phyloP scores from a whole-genome alignment of 2,888 invertebrate genomes.

The Bembecia ichneumoniformis region DNA sequence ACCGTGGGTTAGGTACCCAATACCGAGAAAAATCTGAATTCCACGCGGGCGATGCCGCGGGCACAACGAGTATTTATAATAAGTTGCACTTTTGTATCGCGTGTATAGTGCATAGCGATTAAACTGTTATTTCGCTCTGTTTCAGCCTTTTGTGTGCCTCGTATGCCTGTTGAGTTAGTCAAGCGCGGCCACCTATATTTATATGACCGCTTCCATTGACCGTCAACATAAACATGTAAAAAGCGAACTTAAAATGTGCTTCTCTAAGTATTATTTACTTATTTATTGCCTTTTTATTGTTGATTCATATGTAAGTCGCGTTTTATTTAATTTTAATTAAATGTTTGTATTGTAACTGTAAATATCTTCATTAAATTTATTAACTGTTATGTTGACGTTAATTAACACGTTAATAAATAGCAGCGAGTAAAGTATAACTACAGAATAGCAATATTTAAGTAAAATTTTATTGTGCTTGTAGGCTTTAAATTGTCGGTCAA shows the following conservation, averaged over 20 bases:
- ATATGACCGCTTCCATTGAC: constrained; percentile 15
- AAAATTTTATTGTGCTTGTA: constrained; percentile 14
- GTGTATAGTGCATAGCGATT: neutral
- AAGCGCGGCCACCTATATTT: constrained; percentile 36
- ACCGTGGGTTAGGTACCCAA: too few relatives aligned
- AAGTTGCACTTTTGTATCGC: neutral
- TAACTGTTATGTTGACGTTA: too few relatives aligned
- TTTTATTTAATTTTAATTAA: neutral
- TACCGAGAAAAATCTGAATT: too few relatives aligned
- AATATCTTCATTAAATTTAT: too few relatives aligned
- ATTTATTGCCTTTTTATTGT: constrained; percentile 27
- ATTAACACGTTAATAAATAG: too few relatives aligned
- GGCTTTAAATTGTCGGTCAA: constrained; percentile 73
- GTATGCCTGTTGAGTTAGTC: constrained; percentile 17
- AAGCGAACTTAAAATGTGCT: constrained; percentile 30
- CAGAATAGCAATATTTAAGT: too few relatives aligned
- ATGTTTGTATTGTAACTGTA: neutral
- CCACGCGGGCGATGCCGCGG: too few relatives aligned
- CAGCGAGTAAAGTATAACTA: too few relatives aligned
- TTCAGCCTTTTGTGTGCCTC: constrained; percentile 2
- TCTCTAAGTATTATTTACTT: constrained; percentile 24
- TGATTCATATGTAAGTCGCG: constrained; percentile 33
- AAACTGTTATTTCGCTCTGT: neutral
- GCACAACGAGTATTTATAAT: too few relatives aligned
- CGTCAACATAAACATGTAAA: constrained; percentile 21